Percentiles rank a stretch among this genome's conserved stretches.
These are phyloP conservation scores for Trinorchestia longiramus DNA, from an alignment of 1,140 invertebrate genomes.

Conservation along the genomic window DNA sequence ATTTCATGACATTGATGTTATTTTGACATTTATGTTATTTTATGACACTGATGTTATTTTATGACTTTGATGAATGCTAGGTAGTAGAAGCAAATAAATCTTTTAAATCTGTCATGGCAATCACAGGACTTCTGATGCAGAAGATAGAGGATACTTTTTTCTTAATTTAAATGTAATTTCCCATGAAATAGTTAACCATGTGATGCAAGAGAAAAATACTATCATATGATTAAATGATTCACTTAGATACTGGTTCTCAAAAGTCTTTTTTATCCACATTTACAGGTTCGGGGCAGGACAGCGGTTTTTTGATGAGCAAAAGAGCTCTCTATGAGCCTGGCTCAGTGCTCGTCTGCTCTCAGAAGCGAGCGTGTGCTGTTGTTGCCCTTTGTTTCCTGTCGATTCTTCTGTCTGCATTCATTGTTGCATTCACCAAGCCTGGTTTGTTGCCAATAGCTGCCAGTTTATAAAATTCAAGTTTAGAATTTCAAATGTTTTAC, in stretches of 20 bases:
- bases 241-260: neutral
- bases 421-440: conserved; percentile 87
- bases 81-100: neutral
- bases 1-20: too few species aligned
- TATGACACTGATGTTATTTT: too few species aligned
- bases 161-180: neutral
- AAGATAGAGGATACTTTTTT: neutral
- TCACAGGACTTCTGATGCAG: neutral
- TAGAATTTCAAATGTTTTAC: too few species aligned
- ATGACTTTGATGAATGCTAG: too few species aligned
- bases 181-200: neutral
- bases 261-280: conserved; percentile 66
- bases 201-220: neutral
- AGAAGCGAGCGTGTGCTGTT: conserved; percentile 84
- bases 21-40: too few species aligned
- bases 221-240: neutral
- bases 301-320: conserved; percentile 78
- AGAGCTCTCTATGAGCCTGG: conserved; percentile 81
- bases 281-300: conserved; percentile 75
- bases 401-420: conserved; percentile 84
- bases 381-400: conserved; percentile 82
- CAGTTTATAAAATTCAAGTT: neutral
- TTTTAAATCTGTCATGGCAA: neutral
- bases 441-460: conserved; percentile 70
- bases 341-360: conserved; percentile 87